These are phyloP conservation scores for Ciconia maguari DNA, from an alignment of 2,113 vertebrate species.

Conservation along the genomic window DNA sequence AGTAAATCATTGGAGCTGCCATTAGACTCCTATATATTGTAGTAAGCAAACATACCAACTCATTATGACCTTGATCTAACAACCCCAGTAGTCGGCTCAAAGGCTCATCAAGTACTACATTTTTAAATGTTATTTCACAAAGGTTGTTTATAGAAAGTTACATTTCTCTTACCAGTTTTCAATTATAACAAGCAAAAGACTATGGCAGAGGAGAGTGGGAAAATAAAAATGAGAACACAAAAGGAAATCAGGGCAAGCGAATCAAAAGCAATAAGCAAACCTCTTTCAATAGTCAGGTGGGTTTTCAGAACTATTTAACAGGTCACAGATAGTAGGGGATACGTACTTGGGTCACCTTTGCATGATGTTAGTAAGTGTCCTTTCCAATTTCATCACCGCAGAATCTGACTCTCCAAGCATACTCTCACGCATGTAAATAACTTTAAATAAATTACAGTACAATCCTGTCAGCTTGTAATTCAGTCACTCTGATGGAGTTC, in stretches of 20 bases:
- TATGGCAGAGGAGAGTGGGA: not conserved
- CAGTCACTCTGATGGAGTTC: not conserved
- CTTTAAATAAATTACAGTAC: not conserved
- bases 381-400: not conserved
- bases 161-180: not conserved
- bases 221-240: not conserved
- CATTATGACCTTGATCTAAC: slow-evolving; percentile 26
- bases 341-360: not conserved
- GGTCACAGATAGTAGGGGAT: not conserved
- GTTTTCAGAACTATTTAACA: not conserved
- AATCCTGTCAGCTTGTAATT: not conserved
- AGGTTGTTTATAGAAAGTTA: not conserved
- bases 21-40: not conserved
- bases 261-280: not conserved
- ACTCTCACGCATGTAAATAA: not conserved
- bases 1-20: slow-evolving; percentile 44
- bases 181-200: not conserved
- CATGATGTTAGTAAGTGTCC: not conserved
- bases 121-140: not conserved
- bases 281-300: not conserved
- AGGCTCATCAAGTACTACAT: not conserved
- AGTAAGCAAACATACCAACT: not conserved
- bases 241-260: not conserved
- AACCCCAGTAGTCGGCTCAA: not conserved
- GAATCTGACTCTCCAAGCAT: not conserved